Conservation (phyloP, 2,797 vertebrate genomes). For the Mycteria americana region DNA sequence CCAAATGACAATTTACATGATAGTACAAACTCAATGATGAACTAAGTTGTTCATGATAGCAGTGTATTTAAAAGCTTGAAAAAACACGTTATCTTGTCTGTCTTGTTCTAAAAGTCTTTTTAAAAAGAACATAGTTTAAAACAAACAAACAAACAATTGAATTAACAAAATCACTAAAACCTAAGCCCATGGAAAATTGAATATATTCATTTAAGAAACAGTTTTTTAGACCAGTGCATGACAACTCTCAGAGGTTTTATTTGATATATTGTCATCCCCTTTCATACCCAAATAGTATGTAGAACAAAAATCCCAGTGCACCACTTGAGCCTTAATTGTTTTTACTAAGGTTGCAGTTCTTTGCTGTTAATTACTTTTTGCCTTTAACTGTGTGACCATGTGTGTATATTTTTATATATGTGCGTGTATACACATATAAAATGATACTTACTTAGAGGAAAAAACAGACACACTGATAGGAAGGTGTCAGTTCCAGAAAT, state of each 20-base stretch:
- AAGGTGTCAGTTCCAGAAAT: neutral
- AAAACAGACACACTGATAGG: neutral
- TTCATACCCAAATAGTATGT: neutral
- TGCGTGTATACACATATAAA: neutral
- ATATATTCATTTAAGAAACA: neutral
- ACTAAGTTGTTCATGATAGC: neutral
- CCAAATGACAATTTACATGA: neutral
- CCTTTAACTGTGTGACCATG: neutral
- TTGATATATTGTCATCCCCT: neutral
- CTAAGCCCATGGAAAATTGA: neutral
- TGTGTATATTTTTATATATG: neutral
- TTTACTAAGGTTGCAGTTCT: neutral
- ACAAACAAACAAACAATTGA: neutral
- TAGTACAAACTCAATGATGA: neutral
- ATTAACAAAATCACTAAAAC: neutral
- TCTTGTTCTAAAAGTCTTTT: neutral
- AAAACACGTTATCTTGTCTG: neutral
- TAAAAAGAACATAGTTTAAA: neutral
- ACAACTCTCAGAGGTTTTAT: neutral
- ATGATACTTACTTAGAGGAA: neutral
- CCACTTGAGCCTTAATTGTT: constrained; percentile 5
- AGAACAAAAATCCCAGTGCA: constrained; percentile 12
- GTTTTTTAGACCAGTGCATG: neutral
- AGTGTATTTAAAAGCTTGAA: neutral
- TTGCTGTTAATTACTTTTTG: neutral